Evolutionary conservation across 2,797 vertebrate species (phyloP).

Genomic region (Cygnus olor): DNA sequence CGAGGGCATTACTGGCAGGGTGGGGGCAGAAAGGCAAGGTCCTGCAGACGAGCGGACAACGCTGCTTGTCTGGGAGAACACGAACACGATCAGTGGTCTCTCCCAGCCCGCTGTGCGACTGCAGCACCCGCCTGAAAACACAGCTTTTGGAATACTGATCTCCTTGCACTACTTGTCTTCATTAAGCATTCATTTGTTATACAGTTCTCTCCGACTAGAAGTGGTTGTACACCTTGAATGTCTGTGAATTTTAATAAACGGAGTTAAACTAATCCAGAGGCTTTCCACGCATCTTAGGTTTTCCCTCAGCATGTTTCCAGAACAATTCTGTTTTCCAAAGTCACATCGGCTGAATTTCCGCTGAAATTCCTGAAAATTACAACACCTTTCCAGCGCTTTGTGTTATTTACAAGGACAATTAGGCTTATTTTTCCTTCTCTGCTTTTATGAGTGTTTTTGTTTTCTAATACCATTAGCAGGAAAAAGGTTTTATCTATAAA

Average conservation of each 20-base stretch:
- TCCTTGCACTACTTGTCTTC: constrained; percentile 40
- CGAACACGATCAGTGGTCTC: neutral
- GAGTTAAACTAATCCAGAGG: constrained; percentile 60
- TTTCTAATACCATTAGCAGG: constrained; percentile 27
- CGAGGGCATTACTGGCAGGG: neutral
- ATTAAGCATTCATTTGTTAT: constrained; percentile 67
- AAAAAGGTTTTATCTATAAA: constrained; percentile 52
- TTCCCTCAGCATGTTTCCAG: constrained; percentile 20
- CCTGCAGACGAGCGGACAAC: neutral
- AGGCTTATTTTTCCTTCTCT: constrained; percentile 4
- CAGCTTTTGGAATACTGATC: constrained; percentile 30
- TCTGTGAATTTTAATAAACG: constrained; percentile 62
- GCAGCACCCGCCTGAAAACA: constrained; percentile 34
- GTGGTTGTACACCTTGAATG: constrained; percentile 32
- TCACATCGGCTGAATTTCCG: constrained; percentile 36
- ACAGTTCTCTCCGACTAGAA: constrained; percentile 62
- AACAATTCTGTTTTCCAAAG: constrained; percentile 47
- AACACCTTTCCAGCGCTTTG: neutral
- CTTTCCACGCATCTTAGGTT: constrained; percentile 44
- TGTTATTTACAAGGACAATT: constrained; percentile 41
- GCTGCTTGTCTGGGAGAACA: neutral
- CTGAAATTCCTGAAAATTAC: constrained; percentile 53
- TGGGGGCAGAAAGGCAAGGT: neutral
- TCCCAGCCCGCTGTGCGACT: rapidly evolving
- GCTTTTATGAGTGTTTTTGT: neutral